Evolutionary conservation across 2,113 vertebrate species (phyloP).

Genomic region (Odocoileus virginianus): DNA sequence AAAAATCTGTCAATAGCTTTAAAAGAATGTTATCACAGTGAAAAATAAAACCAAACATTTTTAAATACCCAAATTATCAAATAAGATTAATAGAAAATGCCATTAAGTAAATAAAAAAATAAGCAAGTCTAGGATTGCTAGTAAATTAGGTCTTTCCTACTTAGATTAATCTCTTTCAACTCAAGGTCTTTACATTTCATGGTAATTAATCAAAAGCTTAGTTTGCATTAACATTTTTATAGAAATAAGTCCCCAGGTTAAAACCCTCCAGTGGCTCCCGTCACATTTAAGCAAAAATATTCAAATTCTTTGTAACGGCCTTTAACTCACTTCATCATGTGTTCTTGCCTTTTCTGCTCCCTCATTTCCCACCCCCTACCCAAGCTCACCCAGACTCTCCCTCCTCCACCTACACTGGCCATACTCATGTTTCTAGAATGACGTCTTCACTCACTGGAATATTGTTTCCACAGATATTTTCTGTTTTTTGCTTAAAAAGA

Average conservation of each 20-base stretch:
- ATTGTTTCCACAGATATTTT: background rate
- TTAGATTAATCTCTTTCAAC: conserved; percentile 31
- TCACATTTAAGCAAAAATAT: background rate
- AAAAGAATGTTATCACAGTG: background rate
- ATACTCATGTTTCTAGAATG: background rate
- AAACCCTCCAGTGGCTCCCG: background rate
- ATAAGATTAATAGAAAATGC: conserved; percentile 45
- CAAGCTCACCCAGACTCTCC: background rate
- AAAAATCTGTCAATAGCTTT: background rate
- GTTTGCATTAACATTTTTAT: conserved; percentile 10
- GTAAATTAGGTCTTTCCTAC: conserved; percentile 24
- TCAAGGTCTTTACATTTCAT: conserved; percentile 27
- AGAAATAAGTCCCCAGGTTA: background rate
- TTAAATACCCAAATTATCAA: conserved; percentile 27
- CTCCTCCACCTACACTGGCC: background rate
- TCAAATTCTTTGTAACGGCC: background rate
- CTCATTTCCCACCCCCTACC: background rate
- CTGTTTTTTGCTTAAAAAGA: background rate
- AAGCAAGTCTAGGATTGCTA: background rate
- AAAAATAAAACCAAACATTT: conserved; percentile 39
- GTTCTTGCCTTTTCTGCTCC: background rate
- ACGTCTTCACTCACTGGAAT: background rate
- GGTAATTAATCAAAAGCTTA: conserved; percentile 50
- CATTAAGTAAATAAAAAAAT: conserved; percentile 6
- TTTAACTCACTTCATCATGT: background rate